Evolutionary conservation across 1,140 invertebrate species (phyloP).

Genomic region (Physella acuta): DNA sequence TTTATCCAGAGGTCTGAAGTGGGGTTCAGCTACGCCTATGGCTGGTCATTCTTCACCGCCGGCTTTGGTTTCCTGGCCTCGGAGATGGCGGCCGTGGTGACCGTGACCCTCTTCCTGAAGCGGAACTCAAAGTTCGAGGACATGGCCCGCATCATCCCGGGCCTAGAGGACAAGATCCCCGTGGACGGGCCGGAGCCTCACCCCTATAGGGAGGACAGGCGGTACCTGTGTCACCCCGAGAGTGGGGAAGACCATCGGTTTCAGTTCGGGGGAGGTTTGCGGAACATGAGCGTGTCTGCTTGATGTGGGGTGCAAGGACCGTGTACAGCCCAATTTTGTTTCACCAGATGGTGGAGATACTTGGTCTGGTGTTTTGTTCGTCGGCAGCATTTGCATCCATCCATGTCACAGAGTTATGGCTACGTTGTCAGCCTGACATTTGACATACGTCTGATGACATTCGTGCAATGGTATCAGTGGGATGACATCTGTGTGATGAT

Average conservation of each 20-base stretch:
- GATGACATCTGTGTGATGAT: too few relatives aligned
- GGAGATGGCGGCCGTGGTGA: conserved; percentile 45
- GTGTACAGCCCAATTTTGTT: too few relatives aligned
- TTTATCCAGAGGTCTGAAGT: conserved; percentile 21
- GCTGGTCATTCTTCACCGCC: conserved; percentile 50
- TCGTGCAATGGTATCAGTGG: too few relatives aligned
- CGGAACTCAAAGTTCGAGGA: conserved; percentile 37
- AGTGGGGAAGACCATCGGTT: background rate
- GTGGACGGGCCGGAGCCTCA: background rate
- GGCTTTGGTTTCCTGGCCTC: conserved; percentile 44
- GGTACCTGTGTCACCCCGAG: background rate
- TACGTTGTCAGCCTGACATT: too few relatives aligned
- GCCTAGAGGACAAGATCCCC: conserved; percentile 39
- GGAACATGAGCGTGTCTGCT: background rate
- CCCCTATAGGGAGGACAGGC: background rate
- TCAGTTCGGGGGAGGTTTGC: background rate
- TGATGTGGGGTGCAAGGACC: too few relatives aligned
- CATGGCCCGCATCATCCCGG: conserved; percentile 43
- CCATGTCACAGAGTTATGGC: too few relatives aligned
- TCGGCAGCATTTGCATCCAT: too few relatives aligned
- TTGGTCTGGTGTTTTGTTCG: too few relatives aligned
- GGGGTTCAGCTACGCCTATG: conserved; percentile 44
- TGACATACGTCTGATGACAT: too few relatives aligned
- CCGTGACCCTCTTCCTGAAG: conserved; percentile 45
- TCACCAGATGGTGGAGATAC: too few relatives aligned